These are phyloP conservation scores for Leptopilina boulardi DNA, from an alignment of 1,140 invertebrate genomes.

Conservation along the genomic window DNA sequence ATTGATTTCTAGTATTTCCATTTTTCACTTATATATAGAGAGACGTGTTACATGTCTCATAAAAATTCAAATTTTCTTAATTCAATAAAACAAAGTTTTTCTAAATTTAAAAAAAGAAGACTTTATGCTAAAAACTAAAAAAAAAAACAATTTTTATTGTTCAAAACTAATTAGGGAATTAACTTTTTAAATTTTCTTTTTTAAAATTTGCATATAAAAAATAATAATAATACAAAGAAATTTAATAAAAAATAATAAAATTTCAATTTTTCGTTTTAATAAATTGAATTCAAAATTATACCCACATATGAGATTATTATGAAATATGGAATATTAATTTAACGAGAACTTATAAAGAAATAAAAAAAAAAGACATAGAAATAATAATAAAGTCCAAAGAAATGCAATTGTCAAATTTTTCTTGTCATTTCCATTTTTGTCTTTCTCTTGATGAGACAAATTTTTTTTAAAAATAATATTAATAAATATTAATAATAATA, in stretches of 20 bases:
- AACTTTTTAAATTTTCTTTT: too few relatives aligned
- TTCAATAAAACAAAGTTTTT: not conserved
- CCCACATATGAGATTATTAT: not conserved
- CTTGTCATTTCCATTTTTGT: not conserved
- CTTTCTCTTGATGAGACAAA: not conserved
- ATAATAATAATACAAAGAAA: too few relatives aligned
- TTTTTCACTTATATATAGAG: not conserved
- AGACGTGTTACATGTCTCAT: not conserved
- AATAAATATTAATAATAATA: too few relatives aligned
- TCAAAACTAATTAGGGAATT: too few relatives aligned
- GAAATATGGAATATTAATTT: not conserved
- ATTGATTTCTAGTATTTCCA: constrained; percentile 5
- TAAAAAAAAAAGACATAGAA: not conserved
- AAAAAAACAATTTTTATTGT: too few relatives aligned
- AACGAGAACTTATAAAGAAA: not conserved
- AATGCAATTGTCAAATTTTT: not conserved
- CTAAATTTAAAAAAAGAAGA: too few relatives aligned
- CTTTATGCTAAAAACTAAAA: too few relatives aligned
- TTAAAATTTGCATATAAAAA: too few relatives aligned
- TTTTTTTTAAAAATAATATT: not conserved
- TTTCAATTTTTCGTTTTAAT: too few relatives aligned
- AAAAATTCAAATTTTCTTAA: not conserved
- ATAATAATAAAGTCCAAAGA: not conserved
- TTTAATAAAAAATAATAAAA: too few relatives aligned
- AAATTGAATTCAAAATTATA: too few relatives aligned